These are phyloP conservation scores for Drosophila mayaguana DNA, from an alignment of 2,888 invertebrate species.

Conservation along the genomic window DNA sequence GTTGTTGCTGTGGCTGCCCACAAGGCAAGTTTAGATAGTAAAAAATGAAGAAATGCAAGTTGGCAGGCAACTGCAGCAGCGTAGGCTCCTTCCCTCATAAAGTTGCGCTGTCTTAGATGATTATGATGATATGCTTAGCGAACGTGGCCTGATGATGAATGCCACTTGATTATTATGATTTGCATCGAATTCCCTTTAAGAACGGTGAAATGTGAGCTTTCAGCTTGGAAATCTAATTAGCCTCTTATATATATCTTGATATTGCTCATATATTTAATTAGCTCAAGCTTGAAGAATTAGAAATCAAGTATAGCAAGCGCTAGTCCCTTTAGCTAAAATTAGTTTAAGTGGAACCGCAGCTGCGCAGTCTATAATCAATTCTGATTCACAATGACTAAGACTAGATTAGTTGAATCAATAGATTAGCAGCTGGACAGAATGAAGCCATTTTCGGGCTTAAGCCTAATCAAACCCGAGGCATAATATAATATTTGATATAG, in stretches of 20 bases:
- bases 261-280: constrained; percentile 6
- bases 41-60: constrained; percentile 66
- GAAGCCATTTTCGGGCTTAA: not conserved
- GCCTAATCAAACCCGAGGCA: not conserved
- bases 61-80: constrained; percentile 54
- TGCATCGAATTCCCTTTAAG: constrained; percentile 18
- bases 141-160: constrained; percentile 44
- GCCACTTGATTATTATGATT: constrained; percentile 38
- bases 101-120: not conserved
- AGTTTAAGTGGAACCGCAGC: not conserved
- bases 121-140: constrained; percentile 15
- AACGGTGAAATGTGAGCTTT: constrained; percentile 9
- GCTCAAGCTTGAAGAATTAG: not conserved
- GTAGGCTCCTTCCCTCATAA: constrained; percentile 1
- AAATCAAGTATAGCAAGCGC: not conserved
- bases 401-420: not conserved
- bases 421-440: not conserved
- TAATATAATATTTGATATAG: not conserved
- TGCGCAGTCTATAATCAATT: not conserved
- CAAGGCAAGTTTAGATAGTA: constrained; percentile 39
- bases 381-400: not conserved
- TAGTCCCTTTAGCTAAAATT: not conserved
- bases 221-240: not conserved
- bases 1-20: constrained; percentile 24
- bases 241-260: constrained; percentile 17